These are phyloP conservation scores for Hycleus phaleratus DNA, from an alignment of 1,140 invertebrate species.

Conservation along the genomic window DNA sequence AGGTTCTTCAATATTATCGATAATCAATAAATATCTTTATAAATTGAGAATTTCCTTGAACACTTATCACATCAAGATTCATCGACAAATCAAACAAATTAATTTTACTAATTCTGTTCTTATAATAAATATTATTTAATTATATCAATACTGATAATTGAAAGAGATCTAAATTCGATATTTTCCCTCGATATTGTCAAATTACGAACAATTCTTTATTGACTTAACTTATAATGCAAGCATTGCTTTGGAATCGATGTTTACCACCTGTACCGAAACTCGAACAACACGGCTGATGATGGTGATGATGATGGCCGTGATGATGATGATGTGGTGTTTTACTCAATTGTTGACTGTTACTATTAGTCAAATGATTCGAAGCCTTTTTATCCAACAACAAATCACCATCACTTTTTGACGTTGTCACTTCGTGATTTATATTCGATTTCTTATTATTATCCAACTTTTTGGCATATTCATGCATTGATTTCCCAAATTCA, in stretches of 20 bases:
- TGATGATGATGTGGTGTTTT: constrained; percentile 18
- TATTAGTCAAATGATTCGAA: constrained; percentile 19
- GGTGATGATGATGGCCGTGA: neutral
- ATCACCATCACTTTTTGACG: constrained; percentile 33
- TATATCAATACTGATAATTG: neutral
- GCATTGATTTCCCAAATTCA: constrained; percentile 29
- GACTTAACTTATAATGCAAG: constrained; percentile 25
- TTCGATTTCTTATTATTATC: constrained; percentile 12
- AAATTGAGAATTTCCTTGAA: too few species aligned
- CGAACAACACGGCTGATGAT: constrained; percentile 34
- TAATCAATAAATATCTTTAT: too few species aligned
- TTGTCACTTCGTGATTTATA: constrained; percentile 16
- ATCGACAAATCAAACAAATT: too few species aligned
- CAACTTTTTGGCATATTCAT: constrained; percentile 29
- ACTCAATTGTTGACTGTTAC: constrained; percentile 29
- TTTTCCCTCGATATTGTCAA: constrained; percentile 1
- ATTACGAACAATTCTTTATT: neutral
- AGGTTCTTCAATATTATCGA: too few species aligned
- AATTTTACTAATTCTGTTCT: too few species aligned
- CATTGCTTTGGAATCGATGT: constrained; percentile 33
- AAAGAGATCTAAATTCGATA: constrained; percentile 6
- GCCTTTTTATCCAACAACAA: constrained; percentile 16
- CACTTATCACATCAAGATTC: too few species aligned
- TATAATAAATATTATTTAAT: neutral
- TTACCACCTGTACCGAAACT: constrained; percentile 27